phyloP scores from a whole-genome alignment of 1,140 invertebrate genomes.

The Mesaphorura yosii region DNA sequence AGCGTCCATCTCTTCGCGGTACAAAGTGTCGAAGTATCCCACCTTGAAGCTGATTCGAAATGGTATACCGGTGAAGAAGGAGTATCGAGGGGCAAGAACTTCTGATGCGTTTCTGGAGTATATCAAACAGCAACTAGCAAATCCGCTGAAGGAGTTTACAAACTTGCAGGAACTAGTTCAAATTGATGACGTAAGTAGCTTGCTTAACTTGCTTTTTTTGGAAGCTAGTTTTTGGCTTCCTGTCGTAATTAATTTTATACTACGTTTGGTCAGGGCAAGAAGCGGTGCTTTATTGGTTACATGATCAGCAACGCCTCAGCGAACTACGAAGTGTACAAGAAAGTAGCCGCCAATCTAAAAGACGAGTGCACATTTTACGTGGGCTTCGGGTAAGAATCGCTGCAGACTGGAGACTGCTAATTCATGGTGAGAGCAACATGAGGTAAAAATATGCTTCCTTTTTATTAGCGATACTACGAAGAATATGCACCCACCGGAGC shows the following conservation, averaged over 20 bases:
- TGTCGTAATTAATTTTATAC: constrained; percentile 4
- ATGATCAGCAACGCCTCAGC: constrained; percentile 70
- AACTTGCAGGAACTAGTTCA: constrained; percentile 60
- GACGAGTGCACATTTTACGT: constrained; percentile 93
- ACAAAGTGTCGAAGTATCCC: constrained; percentile 96
- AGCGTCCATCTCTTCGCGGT: constrained; percentile 71
- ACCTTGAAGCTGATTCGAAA: constrained; percentile 92
- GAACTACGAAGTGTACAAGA: constrained; percentile 65
- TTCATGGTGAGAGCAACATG: not conserved
- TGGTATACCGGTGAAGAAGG: constrained; percentile 83
- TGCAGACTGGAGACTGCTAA: not conserved
- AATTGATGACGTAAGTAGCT: constrained; percentile 50
- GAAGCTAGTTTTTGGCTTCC: constrained; percentile 3
- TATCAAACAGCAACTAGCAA: constrained; percentile 75
- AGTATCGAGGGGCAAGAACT: constrained; percentile 78
- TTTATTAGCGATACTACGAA: constrained; percentile 43
- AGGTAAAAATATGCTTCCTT: not conserved
- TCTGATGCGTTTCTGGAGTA: constrained; percentile 76
- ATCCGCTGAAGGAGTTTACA: constrained; percentile 71
- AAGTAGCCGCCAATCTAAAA: constrained; percentile 75
- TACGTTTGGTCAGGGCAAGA: constrained; percentile 50
- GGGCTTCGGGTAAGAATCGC: constrained; percentile 64
- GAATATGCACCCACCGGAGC: constrained; percentile 68
- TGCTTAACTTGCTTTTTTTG: constrained; percentile 5
- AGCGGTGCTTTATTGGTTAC: constrained; percentile 85